Evolutionary conservation across 2,888 invertebrate species (phyloP).

Genomic region (Melieria crassipennis): DNA sequence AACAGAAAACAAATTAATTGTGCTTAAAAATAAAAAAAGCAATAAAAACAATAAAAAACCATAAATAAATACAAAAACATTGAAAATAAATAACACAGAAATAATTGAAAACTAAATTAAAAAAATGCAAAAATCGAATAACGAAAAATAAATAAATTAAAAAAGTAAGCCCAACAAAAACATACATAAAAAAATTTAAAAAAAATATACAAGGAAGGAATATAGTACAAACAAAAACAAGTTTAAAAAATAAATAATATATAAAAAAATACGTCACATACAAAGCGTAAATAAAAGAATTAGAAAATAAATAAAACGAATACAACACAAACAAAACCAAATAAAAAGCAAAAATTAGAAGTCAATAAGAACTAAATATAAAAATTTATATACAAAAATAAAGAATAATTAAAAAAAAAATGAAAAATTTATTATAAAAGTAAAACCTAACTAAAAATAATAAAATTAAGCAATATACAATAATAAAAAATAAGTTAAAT

Average conservation of each 20-base stretch:
- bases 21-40: not conserved
- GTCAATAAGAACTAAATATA: not conserved
- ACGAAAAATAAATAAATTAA: not conserved
- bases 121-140: not conserved
- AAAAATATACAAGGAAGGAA: not conserved
- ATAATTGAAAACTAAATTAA: not conserved
- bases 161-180: not conserved
- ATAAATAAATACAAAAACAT: not conserved
- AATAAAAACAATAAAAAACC: not conserved
- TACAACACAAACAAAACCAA: not conserved
- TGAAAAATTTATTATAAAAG: not conserved
- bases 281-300: not conserved
- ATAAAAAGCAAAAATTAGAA: not conserved
- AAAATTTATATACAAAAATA: not conserved
- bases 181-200: not conserved
- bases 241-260: not conserved
- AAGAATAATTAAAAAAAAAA: not conserved
- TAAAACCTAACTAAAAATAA: not conserved
- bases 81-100: not conserved
- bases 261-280: not conserved
- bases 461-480: not conserved
- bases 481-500: not conserved
- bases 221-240: not conserved
- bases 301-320: not conserved
- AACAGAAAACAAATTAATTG: not conserved